Percentiles rank a stretch among this genome's conserved stretches.
phyloP scores from a whole-genome alignment of 2,113 vertebrate genomes.

The Poicephalus gulielmi region DNA sequence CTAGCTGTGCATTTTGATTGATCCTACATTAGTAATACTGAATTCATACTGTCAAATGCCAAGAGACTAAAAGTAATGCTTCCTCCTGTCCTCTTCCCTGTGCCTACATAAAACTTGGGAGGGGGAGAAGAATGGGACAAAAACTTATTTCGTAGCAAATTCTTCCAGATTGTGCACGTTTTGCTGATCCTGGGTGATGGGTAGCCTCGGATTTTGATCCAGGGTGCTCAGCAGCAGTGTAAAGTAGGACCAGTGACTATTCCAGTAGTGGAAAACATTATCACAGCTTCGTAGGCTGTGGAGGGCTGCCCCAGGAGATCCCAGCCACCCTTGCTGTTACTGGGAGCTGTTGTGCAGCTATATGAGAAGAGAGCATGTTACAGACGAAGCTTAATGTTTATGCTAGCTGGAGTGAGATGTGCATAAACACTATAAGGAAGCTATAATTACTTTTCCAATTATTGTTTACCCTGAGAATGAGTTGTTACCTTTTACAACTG shows the following conservation, averaged over 20 bases:
- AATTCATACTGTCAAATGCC: background rate
- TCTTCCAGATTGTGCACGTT: rapidly evolving
- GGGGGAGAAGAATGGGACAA: background rate
- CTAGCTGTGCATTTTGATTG: background rate
- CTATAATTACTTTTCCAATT: background rate
- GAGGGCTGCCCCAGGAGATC: background rate
- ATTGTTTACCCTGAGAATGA: background rate
- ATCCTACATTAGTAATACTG: background rate
- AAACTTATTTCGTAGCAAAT: background rate
- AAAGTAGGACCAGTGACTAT: rapidly evolving
- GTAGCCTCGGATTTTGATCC: rapidly evolving
- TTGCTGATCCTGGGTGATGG: background rate
- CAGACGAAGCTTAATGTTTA: rapidly evolving
- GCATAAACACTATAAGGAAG: background rate
- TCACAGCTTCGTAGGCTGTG: background rate
- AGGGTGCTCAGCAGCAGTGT: background rate
- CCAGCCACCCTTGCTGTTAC: background rate
- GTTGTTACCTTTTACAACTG: background rate
- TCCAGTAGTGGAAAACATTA: rapidly evolving
- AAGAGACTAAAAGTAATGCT: background rate
- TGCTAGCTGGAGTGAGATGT: background rate
- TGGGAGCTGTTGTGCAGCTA: rapidly evolving
- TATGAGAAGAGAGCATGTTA: rapidly evolving
- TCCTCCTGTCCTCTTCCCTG: background rate
- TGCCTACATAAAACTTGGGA: background rate